Base-by-base conservation (phyloP, 2,113 vertebrate genomes). In the Gobiocypris rarus region DNA sequence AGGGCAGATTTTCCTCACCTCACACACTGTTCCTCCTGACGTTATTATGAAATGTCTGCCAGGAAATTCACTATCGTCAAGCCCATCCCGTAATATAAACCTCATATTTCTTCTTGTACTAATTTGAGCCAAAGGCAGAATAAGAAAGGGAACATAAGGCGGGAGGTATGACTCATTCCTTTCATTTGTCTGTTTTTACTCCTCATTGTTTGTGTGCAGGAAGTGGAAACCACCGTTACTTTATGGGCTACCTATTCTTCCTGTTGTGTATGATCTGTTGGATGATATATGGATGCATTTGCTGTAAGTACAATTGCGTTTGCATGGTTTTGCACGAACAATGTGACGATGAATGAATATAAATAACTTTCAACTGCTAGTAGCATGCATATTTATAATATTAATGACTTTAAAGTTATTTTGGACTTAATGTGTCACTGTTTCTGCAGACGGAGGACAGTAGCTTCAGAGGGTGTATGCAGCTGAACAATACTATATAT, bases 231-330 rank as follows among this genome's bases (percentile, higher is more conserved):
- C 98, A 99, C 91, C 96, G 98, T 58, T 99, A 99, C 92, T 99
- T 99, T 91, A 99, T 99, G 95, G 97, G 98, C 54, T 99, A 99
- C 88, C 92, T 99, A 14, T 99, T 99, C 92, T 99, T 99, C 94
- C 92, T 99, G 93, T 96, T 99, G 86, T 98, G 98, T 90, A 99
- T 99, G 97, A 99, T 99, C 93, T 98, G 97, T 92, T 99, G 98
- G 97, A 98, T 99, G 97, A 98, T 99, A 50, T 99, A 98, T 89
- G 98, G 98, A 89, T 99, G 98, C 92, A 95, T 98, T 89, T 96
- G 94, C 91, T 99, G 98, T 99, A 89, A 98, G 98, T 96, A 90
- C 19, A 85, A 17, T 31, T 17, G 24, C 22, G n/a, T n/a, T 48
- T 45, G 3, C 31, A 38, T 41, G 9, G 34, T 70, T 69, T 38